Evolutionary conservation across 2,113 vertebrate genomes (phyloP).

Genomic region (Carassius auratus): DNA sequence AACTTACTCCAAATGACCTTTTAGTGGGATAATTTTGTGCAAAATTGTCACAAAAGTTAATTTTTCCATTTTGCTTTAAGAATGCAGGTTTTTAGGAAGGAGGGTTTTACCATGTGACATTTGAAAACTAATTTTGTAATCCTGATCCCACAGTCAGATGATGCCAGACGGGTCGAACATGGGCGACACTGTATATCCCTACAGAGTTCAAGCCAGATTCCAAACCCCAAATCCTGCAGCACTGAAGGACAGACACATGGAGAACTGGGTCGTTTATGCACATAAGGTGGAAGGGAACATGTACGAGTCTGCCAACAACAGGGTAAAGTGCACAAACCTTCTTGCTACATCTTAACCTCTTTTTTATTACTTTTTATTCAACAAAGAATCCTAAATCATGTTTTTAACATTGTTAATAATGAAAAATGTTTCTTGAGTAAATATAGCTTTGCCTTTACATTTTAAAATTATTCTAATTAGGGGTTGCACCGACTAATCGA

Average conservation of each 20-base stretch:
- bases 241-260: conserved; percentile 96
- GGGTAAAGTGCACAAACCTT: conserved; percentile 76
- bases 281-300: conserved; percentile 98
- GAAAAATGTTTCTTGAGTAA: too few species aligned
- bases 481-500: too few species aligned
- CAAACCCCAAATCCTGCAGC: conserved; percentile 96
- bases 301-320: conserved; percentile 97
- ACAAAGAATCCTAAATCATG: too few species aligned
- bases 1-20: too few species aligned
- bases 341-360: background rate
- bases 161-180: conserved; percentile 86
- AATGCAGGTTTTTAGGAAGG: background rate
- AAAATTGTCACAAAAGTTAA: too few species aligned
- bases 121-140: background rate
- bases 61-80: too few species aligned
- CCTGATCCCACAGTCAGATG: conserved; percentile 79
- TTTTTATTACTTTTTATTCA: too few species aligned
- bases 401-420: too few species aligned
- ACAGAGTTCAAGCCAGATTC: conserved; percentile 97
- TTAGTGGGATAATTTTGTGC: too few species aligned
- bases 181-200: conserved; percentile 61
- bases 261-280: conserved; percentile 95
- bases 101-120: too few species aligned
- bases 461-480: background rate
- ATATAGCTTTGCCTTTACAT: too few species aligned